A percentile compares a stretch with the other conserved stretches of the same genome.
phyloP scores from a whole-genome alignment of 2,888 invertebrate species.

The Agonopterix arenella region DNA sequence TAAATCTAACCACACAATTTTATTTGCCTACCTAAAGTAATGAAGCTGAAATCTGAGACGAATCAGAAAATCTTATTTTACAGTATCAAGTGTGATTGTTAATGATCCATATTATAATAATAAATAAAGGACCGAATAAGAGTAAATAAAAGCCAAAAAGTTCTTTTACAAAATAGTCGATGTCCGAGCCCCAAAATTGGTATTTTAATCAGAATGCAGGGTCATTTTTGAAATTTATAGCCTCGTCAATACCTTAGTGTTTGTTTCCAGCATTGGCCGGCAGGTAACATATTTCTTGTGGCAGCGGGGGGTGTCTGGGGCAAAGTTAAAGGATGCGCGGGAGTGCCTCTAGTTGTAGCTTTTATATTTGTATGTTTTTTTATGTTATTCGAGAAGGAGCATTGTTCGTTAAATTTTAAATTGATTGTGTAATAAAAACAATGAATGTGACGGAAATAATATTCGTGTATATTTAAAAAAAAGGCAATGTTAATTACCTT shows the following conservation, averaged over 20 bases:
- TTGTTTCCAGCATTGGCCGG: conserved; percentile 55
- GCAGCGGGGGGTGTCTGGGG: conserved; percentile 62
- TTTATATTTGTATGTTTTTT: too few relatives aligned
- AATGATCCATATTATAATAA: conserved; percentile 2
- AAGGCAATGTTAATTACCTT: too few relatives aligned
- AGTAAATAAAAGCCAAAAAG: conserved; percentile 23
- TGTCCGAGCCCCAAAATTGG: conserved; percentile 46
- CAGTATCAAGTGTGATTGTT: too few relatives aligned
- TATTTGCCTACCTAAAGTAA: too few relatives aligned
- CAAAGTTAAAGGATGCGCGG: conserved; percentile 38
- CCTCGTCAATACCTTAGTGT: conserved; percentile 57
- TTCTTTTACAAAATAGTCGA: conserved; percentile 26
- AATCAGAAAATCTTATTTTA: background rate
- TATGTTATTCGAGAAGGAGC: too few relatives aligned
- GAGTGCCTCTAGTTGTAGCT: conserved; percentile 22
- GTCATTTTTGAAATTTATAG: conserved; percentile 61
- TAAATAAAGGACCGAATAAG: conserved; percentile 8
- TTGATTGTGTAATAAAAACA: too few relatives aligned
- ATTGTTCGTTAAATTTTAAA: too few relatives aligned
- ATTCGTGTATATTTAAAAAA: too few relatives aligned
- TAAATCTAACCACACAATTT: too few relatives aligned
- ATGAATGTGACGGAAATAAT: too few relatives aligned
- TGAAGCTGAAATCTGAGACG: background rate
- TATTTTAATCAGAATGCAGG: conserved; percentile 60
- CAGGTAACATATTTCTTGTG: conserved; percentile 62